phyloP scores from a whole-genome alignment of 2,888 invertebrate genomes.

The Phanerotoma sp. region DNA sequence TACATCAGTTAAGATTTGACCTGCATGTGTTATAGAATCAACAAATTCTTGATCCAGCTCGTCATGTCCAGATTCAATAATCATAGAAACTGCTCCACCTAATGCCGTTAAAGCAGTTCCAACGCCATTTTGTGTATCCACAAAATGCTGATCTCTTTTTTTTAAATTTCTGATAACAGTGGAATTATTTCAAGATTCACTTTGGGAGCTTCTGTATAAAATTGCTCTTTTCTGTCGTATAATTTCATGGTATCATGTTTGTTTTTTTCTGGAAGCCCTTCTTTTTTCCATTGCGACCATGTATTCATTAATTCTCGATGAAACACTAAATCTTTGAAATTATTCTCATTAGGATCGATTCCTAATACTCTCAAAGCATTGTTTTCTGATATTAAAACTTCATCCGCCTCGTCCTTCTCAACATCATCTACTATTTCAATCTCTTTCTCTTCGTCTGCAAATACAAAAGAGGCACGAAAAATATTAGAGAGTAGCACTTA shows the following conservation, averaged over 20 bases:
- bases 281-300: slow-evolving; percentile 18
- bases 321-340: background rate
- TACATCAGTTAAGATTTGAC: slow-evolving; percentile 20
- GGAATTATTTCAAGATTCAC: slow-evolving; percentile 20
- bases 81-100: slow-evolving; percentile 19
- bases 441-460: background rate
- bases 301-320: slow-evolving; percentile 14
- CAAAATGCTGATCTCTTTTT: slow-evolving; percentile 24
- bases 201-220: slow-evolving; percentile 25
- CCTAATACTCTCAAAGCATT: slow-evolving; percentile 3
- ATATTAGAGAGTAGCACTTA: background rate
- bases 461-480: background rate
- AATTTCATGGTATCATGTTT: slow-evolving; percentile 20
- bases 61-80: slow-evolving; percentile 20
- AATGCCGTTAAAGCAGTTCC: slow-evolving; percentile 18
- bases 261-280: slow-evolving; percentile 23
- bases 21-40: slow-evolving; percentile 19
- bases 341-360: background rate
- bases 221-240: slow-evolving; percentile 22
- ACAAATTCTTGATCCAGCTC: slow-evolving; percentile 18
- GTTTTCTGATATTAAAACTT: background rate
- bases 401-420: background rate
- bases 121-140: slow-evolving; percentile 22
- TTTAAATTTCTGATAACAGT: slow-evolving; percentile 20
- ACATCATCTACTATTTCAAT: background rate